A percentile compares a stretch with the other conserved stretches of the same genome.
These are phyloP conservation scores for Lumbricus terrestris DNA, from an alignment of 2,888 invertebrate genomes.

Conservation along the genomic window DNA sequence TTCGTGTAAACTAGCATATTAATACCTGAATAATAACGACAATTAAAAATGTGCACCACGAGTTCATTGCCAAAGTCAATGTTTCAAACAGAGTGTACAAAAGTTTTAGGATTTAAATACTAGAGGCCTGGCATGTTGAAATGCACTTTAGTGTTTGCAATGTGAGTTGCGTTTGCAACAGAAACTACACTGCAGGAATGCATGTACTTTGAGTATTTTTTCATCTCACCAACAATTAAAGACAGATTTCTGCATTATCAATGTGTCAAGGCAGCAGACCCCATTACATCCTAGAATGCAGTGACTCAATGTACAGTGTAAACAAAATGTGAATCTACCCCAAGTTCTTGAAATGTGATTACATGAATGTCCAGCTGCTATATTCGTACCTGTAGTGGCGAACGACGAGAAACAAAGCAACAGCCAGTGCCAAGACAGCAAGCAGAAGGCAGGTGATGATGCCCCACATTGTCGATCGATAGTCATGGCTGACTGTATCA, in stretches of 20 bases:
- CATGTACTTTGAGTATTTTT: not conserved
- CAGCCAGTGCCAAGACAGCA: conserved; percentile 37
- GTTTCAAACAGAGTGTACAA: not conserved
- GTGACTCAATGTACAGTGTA: not conserved
- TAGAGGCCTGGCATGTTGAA: not conserved
- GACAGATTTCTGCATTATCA: not conserved
- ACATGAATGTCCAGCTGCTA: not conserved
- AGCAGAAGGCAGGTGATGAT: conserved; percentile 42
- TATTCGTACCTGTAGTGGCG: conserved; percentile 45
- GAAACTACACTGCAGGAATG: not conserved
- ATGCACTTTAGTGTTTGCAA: not conserved
- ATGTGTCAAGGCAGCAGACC: not conserved
- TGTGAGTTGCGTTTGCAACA: not conserved
- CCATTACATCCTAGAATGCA: not conserved
- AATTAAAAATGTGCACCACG: not conserved
- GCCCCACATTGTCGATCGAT: conserved; percentile 39
- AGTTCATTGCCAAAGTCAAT: not conserved
- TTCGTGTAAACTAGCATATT: too few relatives aligned
- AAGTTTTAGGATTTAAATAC: not conserved
- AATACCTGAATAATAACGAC: too few relatives aligned
- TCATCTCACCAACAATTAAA: not conserved
- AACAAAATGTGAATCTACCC: not conserved
- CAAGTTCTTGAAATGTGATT: too few relatives aligned
- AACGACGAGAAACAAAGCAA: conserved; percentile 42
- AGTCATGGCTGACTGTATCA: conserved; percentile 4